Evolutionary conservation across 2,113 vertebrate genomes (phyloP), one percentile per base, ranked within the genome.

Genomic region (Pteropus alecto): DNA sequence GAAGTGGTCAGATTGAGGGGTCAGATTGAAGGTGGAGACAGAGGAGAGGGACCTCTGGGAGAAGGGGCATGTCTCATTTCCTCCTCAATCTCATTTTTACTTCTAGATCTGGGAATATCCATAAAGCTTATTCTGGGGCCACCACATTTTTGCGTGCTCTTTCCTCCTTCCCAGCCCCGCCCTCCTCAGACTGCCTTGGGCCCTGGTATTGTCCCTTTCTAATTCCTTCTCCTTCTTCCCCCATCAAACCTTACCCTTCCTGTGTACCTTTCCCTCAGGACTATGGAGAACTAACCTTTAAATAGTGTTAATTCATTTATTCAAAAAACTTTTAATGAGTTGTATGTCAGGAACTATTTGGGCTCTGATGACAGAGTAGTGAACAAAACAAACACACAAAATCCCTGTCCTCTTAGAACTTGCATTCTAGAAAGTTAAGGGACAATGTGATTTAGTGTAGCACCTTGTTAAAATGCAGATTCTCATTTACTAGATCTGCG

Each of bases 181-280:
- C 5, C 5, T 43, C 35, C 41, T 33, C 2, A 0, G 28, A 4
- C 21, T 6, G 3, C 35, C 35, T 1, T 60, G 54, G 26, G 9
- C 38, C 22, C 68, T 67, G 33, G 21, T 77, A 4, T n/a, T 6
- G 5, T 43, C 12, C 15, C 41, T 35, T 83, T 73, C 35, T n/a
- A 38, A 46, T 48, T 67, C 18, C 30, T 67, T 56, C 63, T 71
- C 26, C 46, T 79, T 74, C 63, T 30, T 48, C 9, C 60, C 2
- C 24, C 5, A 6, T 26, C 33, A 68, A 56, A 24, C 43, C 12
- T 35, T 71, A n/a, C 10, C 60, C 41, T 5, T 65, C 24, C 54
- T 19, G 33, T 33, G 33, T 13, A 48, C 28, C 38, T 84, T 22
- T 70, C 48, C 41, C 24, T 84, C 11, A 0, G n/a, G 58, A 16